Evolutionary conservation across 2,113 vertebrate species (phyloP).

Genomic region (Crotalus viridis): DNA sequence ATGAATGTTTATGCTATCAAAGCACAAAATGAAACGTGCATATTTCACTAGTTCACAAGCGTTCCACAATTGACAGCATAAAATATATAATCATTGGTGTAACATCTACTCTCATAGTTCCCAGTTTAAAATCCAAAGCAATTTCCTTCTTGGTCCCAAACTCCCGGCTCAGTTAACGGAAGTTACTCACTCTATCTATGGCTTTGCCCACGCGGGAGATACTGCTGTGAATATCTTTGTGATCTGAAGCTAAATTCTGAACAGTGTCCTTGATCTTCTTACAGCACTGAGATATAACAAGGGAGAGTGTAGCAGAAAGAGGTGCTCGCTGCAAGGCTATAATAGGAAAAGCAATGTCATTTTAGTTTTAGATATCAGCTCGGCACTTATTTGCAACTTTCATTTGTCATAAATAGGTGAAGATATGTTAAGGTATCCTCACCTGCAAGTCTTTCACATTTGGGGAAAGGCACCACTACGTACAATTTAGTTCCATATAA

Average conservation of each 20-base stretch:
- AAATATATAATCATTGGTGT: neutral
- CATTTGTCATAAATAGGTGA: neutral
- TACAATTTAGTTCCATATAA: neutral
- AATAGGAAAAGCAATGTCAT: constrained; percentile 4
- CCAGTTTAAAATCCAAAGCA: neutral
- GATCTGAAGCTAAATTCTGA: constrained; percentile 84
- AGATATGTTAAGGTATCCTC: neutral
- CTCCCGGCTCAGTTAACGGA: neutral
- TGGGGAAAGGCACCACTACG: neutral
- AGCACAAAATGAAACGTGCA: neutral
- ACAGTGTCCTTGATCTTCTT: constrained; percentile 88
- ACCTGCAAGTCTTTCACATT: neutral
- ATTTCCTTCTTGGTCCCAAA: neutral
- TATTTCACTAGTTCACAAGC: neutral
- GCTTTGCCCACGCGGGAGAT: constrained; percentile 90
- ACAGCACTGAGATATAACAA: constrained; percentile 88
- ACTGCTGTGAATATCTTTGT: constrained; percentile 90
- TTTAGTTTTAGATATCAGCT: neutral
- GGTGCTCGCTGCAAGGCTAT: constrained; percentile 83
- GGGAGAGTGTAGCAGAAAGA: constrained; percentile 78
- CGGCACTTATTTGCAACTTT: neutral
- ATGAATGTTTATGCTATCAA: neutral
- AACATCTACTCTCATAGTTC: neutral
- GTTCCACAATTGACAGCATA: neutral
- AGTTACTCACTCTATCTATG: constrained; percentile 80